A percentile compares a stretch with the other conserved stretches of the same genome.
These are phyloP conservation scores for Chironomus tentans DNA, from an alignment of 2,888 invertebrate species.

Conservation along the genomic window DNA sequence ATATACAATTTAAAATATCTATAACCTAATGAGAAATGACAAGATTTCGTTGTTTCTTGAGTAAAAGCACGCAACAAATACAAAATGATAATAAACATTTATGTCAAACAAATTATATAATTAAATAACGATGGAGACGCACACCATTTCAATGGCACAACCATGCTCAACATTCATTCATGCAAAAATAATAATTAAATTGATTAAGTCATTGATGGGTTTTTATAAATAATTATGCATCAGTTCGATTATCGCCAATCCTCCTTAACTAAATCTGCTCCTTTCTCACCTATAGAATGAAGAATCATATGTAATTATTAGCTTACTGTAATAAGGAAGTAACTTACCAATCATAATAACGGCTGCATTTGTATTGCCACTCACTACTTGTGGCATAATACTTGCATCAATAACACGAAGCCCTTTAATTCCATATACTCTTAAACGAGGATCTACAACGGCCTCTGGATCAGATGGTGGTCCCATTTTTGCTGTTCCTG, in stretches of 20 bases:
- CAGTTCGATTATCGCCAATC: constrained; percentile 51
- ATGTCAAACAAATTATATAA: background rate
- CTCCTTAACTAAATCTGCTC: constrained; percentile 74
- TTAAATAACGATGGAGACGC: constrained; percentile 1
- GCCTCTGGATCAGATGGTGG: constrained; percentile 66
- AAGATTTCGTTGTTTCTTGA: no score
- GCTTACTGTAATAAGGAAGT: background rate
- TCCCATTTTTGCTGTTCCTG: constrained; percentile 84
- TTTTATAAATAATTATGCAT: no score
- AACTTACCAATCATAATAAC: constrained; percentile 69
- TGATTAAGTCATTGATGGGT: no score
- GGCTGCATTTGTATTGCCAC: constrained; percentile 85
- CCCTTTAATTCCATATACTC: constrained; percentile 67
- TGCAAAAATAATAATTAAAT: background rate
- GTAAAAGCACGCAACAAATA: background rate
- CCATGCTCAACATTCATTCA: constrained; percentile 17
- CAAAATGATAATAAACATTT: background rate
- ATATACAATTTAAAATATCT: no score
- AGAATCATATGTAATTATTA: background rate
- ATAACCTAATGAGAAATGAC: no score
- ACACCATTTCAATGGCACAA: constrained; percentile 22
- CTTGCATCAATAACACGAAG: constrained; percentile 78
- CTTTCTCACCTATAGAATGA: constrained; percentile 55
- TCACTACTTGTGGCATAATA: constrained; percentile 80
- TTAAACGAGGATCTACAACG: constrained; percentile 70